These are phyloP conservation scores for Eutolmus rufibarbis DNA, from an alignment of 2,888 invertebrate genomes.

Conservation along the genomic window DNA sequence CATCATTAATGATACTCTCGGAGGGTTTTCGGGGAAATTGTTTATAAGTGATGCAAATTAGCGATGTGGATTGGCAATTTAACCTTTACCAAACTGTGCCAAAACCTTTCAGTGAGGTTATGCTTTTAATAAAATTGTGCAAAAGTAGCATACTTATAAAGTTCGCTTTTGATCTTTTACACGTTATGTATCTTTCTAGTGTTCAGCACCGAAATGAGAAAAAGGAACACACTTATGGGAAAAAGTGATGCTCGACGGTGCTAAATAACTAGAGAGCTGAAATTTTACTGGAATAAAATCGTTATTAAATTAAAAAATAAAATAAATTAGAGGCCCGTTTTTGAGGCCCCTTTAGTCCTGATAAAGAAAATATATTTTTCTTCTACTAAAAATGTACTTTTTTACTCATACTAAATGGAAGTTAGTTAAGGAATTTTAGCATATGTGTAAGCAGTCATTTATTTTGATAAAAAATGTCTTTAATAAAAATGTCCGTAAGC, in stretches of 20 bases:
- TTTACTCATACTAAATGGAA: background rate
- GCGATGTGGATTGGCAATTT: background rate
- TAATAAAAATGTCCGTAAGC: background rate
- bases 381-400: background rate
- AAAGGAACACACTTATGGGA: background rate
- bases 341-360: background rate
- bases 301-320: background rate
- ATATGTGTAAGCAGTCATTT: background rate
- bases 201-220: background rate
- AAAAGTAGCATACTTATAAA: background rate
- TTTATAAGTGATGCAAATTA: background rate
- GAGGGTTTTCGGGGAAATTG: background rate
- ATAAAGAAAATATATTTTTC: background rate
- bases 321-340: background rate
- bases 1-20: background rate
- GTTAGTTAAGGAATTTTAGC: background rate
- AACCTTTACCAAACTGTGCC: background rate
- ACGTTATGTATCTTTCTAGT: background rate
- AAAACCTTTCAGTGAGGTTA: background rate
- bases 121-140: background rate
- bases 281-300: background rate
- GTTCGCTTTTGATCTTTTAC: background rate
- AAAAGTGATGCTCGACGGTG: background rate
- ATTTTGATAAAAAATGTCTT: background rate
- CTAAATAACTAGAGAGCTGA: background rate